These are phyloP conservation scores for Neosilurus hyrtlii DNA, from an alignment of 2,797 vertebrate species.

Conservation along the genomic window DNA sequence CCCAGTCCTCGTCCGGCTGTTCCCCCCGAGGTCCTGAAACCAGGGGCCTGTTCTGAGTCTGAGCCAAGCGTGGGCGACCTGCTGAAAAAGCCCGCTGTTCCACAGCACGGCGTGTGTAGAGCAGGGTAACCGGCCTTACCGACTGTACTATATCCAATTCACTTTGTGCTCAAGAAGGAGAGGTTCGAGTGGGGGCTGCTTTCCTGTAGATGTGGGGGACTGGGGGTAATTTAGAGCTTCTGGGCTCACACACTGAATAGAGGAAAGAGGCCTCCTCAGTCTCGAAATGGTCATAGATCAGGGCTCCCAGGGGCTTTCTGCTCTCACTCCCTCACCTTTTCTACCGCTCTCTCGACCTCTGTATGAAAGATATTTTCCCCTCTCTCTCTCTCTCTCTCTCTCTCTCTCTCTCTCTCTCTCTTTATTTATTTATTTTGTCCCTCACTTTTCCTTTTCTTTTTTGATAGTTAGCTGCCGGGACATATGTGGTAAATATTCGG, in stretches of 20 bases:
- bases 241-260: conserved; percentile 33
- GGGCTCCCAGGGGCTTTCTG: conserved; percentile 43
- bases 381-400: conserved; percentile 9
- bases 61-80: conserved; percentile 45
- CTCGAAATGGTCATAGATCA: conserved; percentile 42
- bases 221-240: conserved; percentile 49
- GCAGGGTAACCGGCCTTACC: background rate
- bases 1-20: conserved; percentile 34
- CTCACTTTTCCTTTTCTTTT: background rate
- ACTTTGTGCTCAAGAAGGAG: background rate
- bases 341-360: conserved; percentile 39
- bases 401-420: conserved; percentile 15
- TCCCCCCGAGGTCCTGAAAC: conserved; percentile 40
- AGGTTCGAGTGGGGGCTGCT: conserved; percentile 25
- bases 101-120: background rate
- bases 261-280: conserved; percentile 33
- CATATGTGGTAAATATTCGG: background rate
- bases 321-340: conserved; percentile 57
- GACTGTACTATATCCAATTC: background rate
- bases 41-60: conserved; percentile 46
- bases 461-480: conserved; percentile 1
- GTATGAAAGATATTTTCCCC: conserved; percentile 44
- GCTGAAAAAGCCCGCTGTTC: conserved; percentile 53
- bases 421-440: background rate
- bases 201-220: conserved; percentile 49